A percentile compares a stretch with the other conserved stretches of the same genome.
phyloP scores from a whole-genome alignment of 2,888 invertebrate genomes.

The Cheilosia vernalis region DNA sequence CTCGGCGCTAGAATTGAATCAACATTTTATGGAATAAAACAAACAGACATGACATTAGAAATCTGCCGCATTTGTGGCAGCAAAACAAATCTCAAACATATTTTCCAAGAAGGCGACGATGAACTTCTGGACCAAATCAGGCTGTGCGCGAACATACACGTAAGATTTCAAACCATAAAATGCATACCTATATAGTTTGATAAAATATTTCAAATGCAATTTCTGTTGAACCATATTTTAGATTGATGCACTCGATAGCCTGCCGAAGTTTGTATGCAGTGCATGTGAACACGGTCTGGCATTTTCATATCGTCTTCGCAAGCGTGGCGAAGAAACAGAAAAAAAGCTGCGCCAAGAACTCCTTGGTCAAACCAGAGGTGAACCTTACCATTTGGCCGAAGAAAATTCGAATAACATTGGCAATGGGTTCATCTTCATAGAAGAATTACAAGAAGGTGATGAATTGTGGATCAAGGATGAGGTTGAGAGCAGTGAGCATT shows the following conservation, averaged over 20 bases:
- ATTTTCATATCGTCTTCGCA: slow-evolving; percentile 76
- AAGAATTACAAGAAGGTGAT: slow-evolving; percentile 5
- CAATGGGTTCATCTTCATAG: neutral
- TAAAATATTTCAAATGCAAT: too few relatives aligned
- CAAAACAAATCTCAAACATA: slow-evolving; percentile 68
- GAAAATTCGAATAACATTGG: neutral
- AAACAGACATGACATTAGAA: slow-evolving; percentile 42
- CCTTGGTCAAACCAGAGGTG: neutral
- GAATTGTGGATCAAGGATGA: slow-evolving; percentile 35
- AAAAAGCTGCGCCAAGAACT: slow-evolving; percentile 66
- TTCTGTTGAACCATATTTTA: slow-evolving; percentile 22
- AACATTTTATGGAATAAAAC: neutral
- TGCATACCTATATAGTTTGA: too few relatives aligned
- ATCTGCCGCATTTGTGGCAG: slow-evolving; percentile 77
- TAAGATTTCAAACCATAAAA: slow-evolving; percentile 25
- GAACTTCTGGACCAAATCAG: slow-evolving; percentile 75
- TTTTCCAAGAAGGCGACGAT: slow-evolving; percentile 65
- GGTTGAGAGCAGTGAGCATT: neutral
- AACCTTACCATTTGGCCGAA: neutral
- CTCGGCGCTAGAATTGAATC: neutral
- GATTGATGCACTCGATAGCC: slow-evolving; percentile 69
- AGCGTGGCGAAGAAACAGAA: slow-evolving; percentile 76
- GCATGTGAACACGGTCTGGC: slow-evolving; percentile 75
- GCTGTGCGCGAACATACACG: slow-evolving; percentile 76
- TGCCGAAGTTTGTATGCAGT: slow-evolving; percentile 76